Evolutionary conservation across 2,888 invertebrate species (phyloP).

Genomic region (Oxyteleia sp.): DNA sequence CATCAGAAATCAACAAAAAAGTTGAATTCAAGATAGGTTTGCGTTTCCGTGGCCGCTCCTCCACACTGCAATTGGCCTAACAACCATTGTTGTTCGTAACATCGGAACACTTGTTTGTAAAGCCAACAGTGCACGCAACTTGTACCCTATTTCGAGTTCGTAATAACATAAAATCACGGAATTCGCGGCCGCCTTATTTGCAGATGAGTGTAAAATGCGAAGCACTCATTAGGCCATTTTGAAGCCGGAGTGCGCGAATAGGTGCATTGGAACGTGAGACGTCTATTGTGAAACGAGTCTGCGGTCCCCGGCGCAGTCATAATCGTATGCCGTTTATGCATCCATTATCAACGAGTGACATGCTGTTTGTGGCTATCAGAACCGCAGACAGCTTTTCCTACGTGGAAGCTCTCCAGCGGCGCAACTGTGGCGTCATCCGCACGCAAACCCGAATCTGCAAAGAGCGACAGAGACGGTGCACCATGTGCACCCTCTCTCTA

Average conservation of each 20-base stretch:
- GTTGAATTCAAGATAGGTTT: too few relatives aligned
- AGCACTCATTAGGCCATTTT: conserved; percentile 50
- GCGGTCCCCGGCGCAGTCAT: conserved; percentile 62
- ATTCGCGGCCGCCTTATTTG: conserved; percentile 36
- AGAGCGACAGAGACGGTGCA: too few relatives aligned
- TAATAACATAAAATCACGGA: conserved; percentile 14
- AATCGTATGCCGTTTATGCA: conserved; percentile 66
- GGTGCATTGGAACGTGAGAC: conserved; percentile 57
- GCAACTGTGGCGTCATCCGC: conserved; percentile 47
- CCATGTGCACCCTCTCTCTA: too few relatives aligned
- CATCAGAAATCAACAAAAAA: too few relatives aligned
- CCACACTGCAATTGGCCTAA: too few relatives aligned
- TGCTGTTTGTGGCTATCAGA: conserved; percentile 70
- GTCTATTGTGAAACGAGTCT: conserved; percentile 64
- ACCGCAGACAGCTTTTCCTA: conserved; percentile 66
- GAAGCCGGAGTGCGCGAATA: conserved; percentile 32
- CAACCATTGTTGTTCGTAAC: too few relatives aligned
- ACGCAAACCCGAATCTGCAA: conserved; percentile 38
- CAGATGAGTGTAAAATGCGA: conserved; percentile 29
- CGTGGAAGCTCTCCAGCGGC: conserved; percentile 45
- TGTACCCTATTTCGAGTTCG: background rate
- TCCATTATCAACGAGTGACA: conserved; percentile 66
- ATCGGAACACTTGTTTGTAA: too few relatives aligned
- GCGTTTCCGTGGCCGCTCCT: too few relatives aligned
- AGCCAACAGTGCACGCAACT: background rate